These are phyloP conservation scores for Ivindomyrus marchei DNA, from an alignment of 2,113 vertebrate genomes.

Conservation along the genomic window DNA sequence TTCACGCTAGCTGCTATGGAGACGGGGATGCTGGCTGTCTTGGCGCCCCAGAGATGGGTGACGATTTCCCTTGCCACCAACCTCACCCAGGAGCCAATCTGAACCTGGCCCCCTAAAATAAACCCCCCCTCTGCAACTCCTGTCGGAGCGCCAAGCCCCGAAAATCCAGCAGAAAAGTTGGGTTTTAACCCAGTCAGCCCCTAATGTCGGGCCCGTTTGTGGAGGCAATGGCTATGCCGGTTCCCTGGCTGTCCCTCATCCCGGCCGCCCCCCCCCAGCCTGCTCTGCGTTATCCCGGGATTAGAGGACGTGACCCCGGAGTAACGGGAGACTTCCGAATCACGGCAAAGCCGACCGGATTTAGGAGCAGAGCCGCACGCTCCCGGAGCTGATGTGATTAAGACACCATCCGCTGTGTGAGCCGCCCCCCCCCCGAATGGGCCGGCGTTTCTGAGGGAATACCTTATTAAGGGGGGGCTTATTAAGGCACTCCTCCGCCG, in stretches of 20 bases:
- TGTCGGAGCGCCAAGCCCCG: background rate
- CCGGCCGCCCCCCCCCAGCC: too few relatives aligned
- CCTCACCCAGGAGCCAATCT: background rate
- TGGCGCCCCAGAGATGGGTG: background rate
- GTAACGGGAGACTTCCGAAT: background rate
- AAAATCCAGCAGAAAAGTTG: background rate
- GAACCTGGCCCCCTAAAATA: background rate
- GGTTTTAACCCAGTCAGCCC: background rate
- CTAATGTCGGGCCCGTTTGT: background rate
- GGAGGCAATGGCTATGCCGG: background rate
- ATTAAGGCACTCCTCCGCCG: background rate
- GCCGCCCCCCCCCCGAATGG: background rate
- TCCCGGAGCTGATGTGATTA: constrained; percentile 6
- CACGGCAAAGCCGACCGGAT: background rate
- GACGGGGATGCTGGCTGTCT: background rate
- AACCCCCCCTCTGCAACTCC: background rate
- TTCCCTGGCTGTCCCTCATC: background rate
- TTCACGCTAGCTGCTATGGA: background rate
- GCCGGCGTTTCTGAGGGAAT: background rate
- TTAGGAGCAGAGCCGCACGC: background rate
- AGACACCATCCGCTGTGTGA: background rate
- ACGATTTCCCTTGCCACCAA: background rate
- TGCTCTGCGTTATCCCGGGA: too few relatives aligned
- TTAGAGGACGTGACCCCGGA: background rate
- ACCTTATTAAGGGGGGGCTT: constrained; percentile 4